Evolutionary conservation across 64 coral and sea anemone species (phyloP), one percentile per base, ranked within the genome.

Genomic region (Cladopsammia gracilis): DNA sequence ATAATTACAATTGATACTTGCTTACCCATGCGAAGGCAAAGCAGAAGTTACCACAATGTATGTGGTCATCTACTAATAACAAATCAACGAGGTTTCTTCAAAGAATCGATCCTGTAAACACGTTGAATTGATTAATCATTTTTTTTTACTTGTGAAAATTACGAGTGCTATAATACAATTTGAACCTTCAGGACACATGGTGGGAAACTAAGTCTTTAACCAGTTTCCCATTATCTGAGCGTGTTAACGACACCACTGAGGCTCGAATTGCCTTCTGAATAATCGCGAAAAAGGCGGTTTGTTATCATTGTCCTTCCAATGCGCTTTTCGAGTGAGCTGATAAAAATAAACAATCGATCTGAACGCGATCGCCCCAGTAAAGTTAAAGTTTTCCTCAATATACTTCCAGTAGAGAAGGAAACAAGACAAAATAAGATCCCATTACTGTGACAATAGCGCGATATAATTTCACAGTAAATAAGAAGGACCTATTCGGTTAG

Each of bases 201-300:
- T 84, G 80, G 80, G 62, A 84, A 84, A 84, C n/a, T n/a, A n/a
- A 52, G 61, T 66, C 80, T 84, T 48, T 62, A 84, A 46, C 80
- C 44, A 47, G 62, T 47, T 84, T 84, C 80, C 80, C 44, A 84
- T 67, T 84, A 67, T 84, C 43, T 62, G 19, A 84, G 46, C 61
- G 48, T 67, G 68, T 84, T 67, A 84, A 51, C 80, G 20, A 64
- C 80, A 84, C 61, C 58, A 62, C 58, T 25, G 12, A 84, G 62
- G 60, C 61, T 84, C 62, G 62, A 84, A 84, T 50, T 49, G 80
- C 80, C 45, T 50, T 67, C 34, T 68, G 54, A 84, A 84, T 84
- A n/a, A 51, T 49, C 18, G 44, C 25, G 11, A 84, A 84, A 84
- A 45, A 34, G 14, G n/a, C 44, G 62, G 62, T 22, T 84, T 84